Base-by-base conservation (phyloP, 53 echinoderm and acorn worm species). In the Apostichopus leukothele region DNA sequence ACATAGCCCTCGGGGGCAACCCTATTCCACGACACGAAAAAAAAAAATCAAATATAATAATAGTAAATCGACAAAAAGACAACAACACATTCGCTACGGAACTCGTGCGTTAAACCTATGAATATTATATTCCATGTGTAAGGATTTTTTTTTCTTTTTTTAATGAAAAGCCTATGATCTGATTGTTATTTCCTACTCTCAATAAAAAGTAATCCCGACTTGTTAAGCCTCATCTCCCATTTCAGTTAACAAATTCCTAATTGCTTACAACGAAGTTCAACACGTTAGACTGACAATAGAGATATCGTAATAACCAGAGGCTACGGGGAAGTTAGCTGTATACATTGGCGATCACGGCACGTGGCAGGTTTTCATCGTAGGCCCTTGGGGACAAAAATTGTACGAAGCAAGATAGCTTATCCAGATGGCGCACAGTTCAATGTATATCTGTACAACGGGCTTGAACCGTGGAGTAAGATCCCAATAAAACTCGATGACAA, bases 221-320 rank as follows among this genome's bases (percentile, higher is more conserved):
- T 76, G 76, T 76, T 76, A 76, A 76, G 26, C 50, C 57, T 20
- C 80, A 80, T 80, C 54, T 80, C 80, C 80, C n/a, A 80, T 80
- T 53, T 52, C 80, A 80, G 80, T 80, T 80, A 80, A 80, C 80
- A 80, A 80, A 80, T 80, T 80, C 57, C 80, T 80, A 80, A 80
- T 80, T 80, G 80, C 19, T 80, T 57, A 52, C 53, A 53, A 55
- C 53, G 53, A 80, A 80, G 80, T 53, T 20, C 80, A 80, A 80
- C 80, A 80, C 80, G 80, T 80, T 80, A 80, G 80, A 57, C 54
- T 22, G 80, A 80, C 80, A 80, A 80, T 80, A 80, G 80, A 80
- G 80, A 80, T 55, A 80, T 80, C 80, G 55, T 9, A 80, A 80
- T 80, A 80, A 80, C 80, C 80, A 80, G 80, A 23, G 78, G 80